These are phyloP conservation scores for Plutomurus gul DNA, from an alignment of 1,140 invertebrate genomes.

Conservation along the genomic window DNA sequence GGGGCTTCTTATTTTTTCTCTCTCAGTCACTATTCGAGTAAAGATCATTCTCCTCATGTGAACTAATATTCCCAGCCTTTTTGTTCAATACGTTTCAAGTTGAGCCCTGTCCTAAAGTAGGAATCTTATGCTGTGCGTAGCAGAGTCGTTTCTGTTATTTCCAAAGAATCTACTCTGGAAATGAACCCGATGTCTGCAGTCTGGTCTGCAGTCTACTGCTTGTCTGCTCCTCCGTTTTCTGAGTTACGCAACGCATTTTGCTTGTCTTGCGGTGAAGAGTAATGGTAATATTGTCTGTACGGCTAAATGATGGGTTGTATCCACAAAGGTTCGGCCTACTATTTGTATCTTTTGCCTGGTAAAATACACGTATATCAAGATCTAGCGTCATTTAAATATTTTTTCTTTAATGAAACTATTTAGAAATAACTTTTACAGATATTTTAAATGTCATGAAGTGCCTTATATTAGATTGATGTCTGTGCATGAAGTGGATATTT, in stretches of 20 bases:
- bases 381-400: too few species aligned
- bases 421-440: too few species aligned
- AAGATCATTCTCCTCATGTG: slow-evolving; percentile 19
- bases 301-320: slow-evolving; percentile 5
- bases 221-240: neutral
- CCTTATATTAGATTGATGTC: too few species aligned
- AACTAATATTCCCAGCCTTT: neutral
- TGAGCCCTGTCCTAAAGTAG: too few species aligned
- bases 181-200: too few species aligned
- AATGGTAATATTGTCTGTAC: neutral
- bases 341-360: neutral
- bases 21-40: slow-evolving; percentile 7
- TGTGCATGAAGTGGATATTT: too few species aligned
- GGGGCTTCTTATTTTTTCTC: neutral
- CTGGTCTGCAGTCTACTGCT: neutral
- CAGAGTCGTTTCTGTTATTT: too few species aligned
- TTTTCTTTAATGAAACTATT: too few species aligned
- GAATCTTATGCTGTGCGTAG: too few species aligned
- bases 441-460: too few species aligned
- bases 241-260: neutral
- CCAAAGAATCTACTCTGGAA: too few species aligned
- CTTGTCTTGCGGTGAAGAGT: slow-evolving; percentile 8
- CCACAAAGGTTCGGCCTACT: neutral
- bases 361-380: neutral
- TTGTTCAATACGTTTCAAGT: neutral